Evolutionary conservation across 1,140 invertebrate species (phyloP).

Genomic region (Drosophila repleta): DNA sequence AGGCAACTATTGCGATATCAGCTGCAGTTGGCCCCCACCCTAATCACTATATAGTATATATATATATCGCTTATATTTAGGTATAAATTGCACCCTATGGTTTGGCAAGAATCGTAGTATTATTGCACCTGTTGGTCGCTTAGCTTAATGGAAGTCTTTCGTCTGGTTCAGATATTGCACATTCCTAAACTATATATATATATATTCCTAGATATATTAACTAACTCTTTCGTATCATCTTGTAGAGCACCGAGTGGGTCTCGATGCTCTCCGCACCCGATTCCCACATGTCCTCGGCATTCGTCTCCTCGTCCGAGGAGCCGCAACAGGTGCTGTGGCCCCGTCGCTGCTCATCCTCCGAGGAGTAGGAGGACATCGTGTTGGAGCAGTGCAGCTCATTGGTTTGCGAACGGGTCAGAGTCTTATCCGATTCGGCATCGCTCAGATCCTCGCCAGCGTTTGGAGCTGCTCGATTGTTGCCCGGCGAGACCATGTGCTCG

Average conservation of each 20-base stretch:
- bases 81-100: constrained; percentile 73
- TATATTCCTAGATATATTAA: not conserved
- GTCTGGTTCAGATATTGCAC: constrained; percentile 66
- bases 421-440: constrained; percentile 79
- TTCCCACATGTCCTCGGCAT: constrained; percentile 90
- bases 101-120: constrained; percentile 73
- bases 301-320: constrained; percentile 87
- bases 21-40: not conserved
- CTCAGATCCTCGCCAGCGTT: constrained; percentile 50
- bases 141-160: constrained; percentile 50
- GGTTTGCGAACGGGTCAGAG: constrained; percentile 59
- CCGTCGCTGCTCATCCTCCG: constrained; percentile 59
- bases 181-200: constrained; percentile 24
- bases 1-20: constrained; percentile 30
- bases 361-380: constrained; percentile 64
- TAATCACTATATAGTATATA: constrained; percentile 21
- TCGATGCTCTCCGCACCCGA: constrained; percentile 93
- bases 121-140: constrained; percentile 69
- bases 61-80: constrained; percentile 6
- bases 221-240: constrained; percentile 85
- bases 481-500: constrained; percentile 75
- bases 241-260: constrained; percentile 92
- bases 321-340: constrained; percentile 76
- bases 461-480: constrained; percentile 19
- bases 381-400: constrained; percentile 51